Evolutionary conservation across 1,140 invertebrate genomes (phyloP).

Genomic region (Drosophila suzukii): DNA sequence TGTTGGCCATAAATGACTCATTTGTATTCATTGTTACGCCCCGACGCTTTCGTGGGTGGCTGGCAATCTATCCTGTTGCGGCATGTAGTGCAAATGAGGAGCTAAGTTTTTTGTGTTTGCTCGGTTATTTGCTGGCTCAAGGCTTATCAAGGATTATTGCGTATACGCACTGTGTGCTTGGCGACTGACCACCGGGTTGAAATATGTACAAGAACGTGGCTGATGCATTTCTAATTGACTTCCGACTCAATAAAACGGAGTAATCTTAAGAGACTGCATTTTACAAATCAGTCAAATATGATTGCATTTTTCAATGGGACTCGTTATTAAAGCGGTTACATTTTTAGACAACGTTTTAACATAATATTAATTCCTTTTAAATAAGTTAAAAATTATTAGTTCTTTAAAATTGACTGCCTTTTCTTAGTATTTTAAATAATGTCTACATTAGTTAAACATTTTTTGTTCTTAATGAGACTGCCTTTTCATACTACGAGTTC

Average conservation of each 20-base stretch:
- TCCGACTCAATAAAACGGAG: too few relatives aligned
- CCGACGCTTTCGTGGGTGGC: slow-evolving; percentile 24
- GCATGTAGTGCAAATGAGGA: slow-evolving; percentile 53
- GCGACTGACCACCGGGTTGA: neutral
- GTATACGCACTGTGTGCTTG: slow-evolving; percentile 31
- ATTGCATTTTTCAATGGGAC: too few relatives aligned
- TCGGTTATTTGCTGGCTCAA: slow-evolving; percentile 26
- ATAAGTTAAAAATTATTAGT: too few relatives aligned
- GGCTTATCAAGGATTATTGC: slow-evolving; percentile 28
- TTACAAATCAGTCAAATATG: too few relatives aligned
- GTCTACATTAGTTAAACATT: too few relatives aligned
- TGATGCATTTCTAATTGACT: neutral
- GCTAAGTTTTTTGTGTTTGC: slow-evolving; percentile 35
- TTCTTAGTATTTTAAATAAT: too few relatives aligned
- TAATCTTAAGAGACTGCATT: neutral
- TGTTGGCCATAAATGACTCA: slow-evolving; percentile 56
- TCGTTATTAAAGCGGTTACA: too few relatives aligned
- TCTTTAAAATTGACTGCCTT: too few relatives aligned
- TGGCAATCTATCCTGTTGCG: slow-evolving; percentile 25
- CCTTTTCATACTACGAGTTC: too few relatives aligned
- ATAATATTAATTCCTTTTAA: too few relatives aligned
- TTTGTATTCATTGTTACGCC: slow-evolving; percentile 59
- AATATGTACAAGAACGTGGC: neutral
- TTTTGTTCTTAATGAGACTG: too few relatives aligned
- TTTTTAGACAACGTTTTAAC: too few relatives aligned